Percentiles rank a stretch among this genome's conserved stretches.
phyloP scores from a whole-genome alignment of 2,113 vertebrate genomes.

The Apus apus region DNA sequence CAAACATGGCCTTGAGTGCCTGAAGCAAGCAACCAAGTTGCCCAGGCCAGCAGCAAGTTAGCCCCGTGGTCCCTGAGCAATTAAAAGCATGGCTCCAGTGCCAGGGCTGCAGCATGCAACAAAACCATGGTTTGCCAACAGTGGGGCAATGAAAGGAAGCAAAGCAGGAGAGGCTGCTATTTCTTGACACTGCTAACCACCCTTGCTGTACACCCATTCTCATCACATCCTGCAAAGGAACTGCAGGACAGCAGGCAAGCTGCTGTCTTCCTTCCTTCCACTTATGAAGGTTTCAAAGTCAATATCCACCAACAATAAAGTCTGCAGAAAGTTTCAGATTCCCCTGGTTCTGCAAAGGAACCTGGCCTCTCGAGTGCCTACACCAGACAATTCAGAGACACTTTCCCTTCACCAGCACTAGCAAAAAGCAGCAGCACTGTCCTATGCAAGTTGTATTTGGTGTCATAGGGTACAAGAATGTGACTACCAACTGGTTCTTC shows the following conservation, averaged over 20 bases:
- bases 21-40: background rate
- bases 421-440: background rate
- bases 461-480: rapidly evolving
- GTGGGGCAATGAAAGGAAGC: background rate
- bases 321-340: background rate
- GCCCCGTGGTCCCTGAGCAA: background rate
- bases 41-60: background rate
- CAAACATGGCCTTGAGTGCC: background rate
- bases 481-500: background rate
- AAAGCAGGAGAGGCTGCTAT: background rate
- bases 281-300: background rate
- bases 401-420: background rate
- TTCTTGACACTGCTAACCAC: rapidly evolving
- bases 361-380: background rate
- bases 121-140: background rate
- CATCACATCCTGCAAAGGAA: rapidly evolving
- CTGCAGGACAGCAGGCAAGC: rapidly evolving
- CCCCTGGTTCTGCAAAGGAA: background rate
- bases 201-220: background rate
- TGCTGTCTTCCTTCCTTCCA: background rate
- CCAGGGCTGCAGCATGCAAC: background rate
- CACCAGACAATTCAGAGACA: background rate
- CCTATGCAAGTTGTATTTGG: rapidly evolving
- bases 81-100: rapidly evolving
- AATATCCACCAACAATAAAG: background rate